Evolutionary conservation across 2,113 vertebrate genomes (phyloP).

Genomic region (Theristicus caerulescens): DNA sequence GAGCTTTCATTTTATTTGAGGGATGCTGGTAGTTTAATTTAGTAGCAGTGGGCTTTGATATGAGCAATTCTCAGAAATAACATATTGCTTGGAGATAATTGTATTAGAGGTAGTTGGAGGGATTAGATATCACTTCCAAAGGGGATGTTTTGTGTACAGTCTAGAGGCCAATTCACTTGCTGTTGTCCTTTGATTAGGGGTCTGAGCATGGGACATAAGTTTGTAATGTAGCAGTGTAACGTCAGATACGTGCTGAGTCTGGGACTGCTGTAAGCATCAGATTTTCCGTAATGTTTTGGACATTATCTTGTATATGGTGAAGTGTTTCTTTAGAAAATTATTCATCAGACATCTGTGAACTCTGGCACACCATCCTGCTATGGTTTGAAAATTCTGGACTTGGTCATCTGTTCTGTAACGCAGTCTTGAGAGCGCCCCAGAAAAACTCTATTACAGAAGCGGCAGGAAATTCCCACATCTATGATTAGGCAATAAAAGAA

Average conservation of each 20-base stretch:
- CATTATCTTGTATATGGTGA: not conserved
- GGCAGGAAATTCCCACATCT: not conserved
- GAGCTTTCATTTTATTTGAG: not conserved
- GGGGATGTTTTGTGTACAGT: not conserved
- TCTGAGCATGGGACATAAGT: not conserved
- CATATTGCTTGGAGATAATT: not conserved
- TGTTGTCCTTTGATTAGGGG: not conserved
- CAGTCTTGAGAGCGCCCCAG: not conserved
- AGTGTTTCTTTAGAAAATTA: not conserved
- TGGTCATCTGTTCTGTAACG: not conserved
- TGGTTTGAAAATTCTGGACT: not conserved
- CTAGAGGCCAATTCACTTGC: not conserved
- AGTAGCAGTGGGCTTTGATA: not conserved
- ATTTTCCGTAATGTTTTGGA: not conserved
- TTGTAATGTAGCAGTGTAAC: not conserved
- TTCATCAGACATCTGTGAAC: not conserved
- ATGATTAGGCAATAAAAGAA: not conserved
- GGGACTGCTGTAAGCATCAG: not conserved
- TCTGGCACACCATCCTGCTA: not conserved
- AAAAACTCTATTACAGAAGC: not conserved
- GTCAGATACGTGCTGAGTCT: not conserved
- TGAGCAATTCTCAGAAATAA: not conserved
- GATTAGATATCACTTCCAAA: not conserved
- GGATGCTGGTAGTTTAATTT: not conserved
- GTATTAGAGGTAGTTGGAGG: not conserved